Percentiles rank a stretch among this genome's conserved stretches.
phyloP scores from a whole-genome alignment of 2,797 vertebrate genomes.

The Sphenopsis melanotis region DNA sequence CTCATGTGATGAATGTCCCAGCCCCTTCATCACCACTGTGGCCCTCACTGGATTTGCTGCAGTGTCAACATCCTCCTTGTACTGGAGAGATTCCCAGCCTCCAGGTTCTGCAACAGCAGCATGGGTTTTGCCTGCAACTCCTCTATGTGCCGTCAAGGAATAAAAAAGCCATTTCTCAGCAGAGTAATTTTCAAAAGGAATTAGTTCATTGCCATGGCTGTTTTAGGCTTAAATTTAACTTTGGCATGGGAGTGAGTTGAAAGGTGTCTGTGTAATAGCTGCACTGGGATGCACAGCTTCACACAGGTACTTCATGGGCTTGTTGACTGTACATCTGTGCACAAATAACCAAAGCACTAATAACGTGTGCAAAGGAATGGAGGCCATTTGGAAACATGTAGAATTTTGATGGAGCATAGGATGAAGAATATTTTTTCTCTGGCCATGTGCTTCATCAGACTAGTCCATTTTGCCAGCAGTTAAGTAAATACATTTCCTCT shows the following conservation, averaged over 20 bases:
- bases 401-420: background rate
- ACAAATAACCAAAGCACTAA: background rate
- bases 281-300: background rate
- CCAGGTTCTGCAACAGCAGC: background rate
- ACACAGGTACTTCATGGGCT: background rate
- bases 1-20: rapidly evolving
- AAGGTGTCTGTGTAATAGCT: background rate
- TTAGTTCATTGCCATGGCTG: background rate
- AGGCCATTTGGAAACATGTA: background rate
- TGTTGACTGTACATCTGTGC: background rate
- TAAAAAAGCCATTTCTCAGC: background rate
- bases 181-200: background rate
- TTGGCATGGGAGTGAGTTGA: background rate
- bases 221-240: background rate
- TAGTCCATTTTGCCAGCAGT: background rate
- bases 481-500: background rate
- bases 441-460: background rate
- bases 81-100: background rate
- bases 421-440: background rate
- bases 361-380: background rate
- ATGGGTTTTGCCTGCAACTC: background rate
- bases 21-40: background rate
- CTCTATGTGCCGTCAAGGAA: background rate
- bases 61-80: background rate
- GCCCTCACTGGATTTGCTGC: background rate